A percentile compares a stretch with the other conserved stretches of the same genome.
phyloP scores from a whole-genome alignment of 2,888 invertebrate species.

The Halictus ligatus region DNA sequence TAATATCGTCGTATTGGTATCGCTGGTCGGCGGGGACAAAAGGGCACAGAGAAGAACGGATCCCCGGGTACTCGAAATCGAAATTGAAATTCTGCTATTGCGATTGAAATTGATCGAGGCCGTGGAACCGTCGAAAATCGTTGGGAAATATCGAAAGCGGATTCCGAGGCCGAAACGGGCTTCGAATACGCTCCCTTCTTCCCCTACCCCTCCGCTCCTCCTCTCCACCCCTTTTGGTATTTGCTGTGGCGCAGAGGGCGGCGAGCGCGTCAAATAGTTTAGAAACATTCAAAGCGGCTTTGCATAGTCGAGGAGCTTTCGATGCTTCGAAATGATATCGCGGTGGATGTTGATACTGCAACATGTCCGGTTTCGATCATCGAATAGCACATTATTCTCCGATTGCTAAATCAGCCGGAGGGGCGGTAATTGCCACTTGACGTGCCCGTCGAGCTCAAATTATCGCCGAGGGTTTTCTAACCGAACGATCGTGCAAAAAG shows the following conservation, averaged over 20 bases:
- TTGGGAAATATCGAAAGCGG: conserved; percentile 63
- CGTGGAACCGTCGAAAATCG: conserved; percentile 49
- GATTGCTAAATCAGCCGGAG: conserved; percentile 16
- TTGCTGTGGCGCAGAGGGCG: conserved; percentile 43
- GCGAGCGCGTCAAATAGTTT: conserved; percentile 64
- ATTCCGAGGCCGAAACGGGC: conserved; percentile 56
- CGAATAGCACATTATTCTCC: conserved; percentile 39
- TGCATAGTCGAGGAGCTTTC: conserved; percentile 57
- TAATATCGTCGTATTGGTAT: conserved; percentile 1
- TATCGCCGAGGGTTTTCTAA: background rate
- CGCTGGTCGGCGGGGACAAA: background rate
- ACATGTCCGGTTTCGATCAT: conserved; percentile 7
- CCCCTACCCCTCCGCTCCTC: too few species aligned
- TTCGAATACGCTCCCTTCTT: conserved; percentile 25
- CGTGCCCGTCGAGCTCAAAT: background rate
- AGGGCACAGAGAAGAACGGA: conserved; percentile 7
- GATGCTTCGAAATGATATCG: conserved; percentile 53
- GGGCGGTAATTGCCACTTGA: conserved; percentile 4
- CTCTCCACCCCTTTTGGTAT: conserved; percentile 37
- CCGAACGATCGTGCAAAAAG: background rate
- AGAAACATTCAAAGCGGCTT: conserved; percentile 62
- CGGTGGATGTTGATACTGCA: conserved; percentile 22
- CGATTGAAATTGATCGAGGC: conserved; percentile 52
- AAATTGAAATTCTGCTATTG: conserved; percentile 36
- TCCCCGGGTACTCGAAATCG: conserved; percentile 24